These are phyloP conservation scores for Heterochromis multidens DNA, from an alignment of 2,113 vertebrate genomes.

Conservation along the genomic window DNA sequence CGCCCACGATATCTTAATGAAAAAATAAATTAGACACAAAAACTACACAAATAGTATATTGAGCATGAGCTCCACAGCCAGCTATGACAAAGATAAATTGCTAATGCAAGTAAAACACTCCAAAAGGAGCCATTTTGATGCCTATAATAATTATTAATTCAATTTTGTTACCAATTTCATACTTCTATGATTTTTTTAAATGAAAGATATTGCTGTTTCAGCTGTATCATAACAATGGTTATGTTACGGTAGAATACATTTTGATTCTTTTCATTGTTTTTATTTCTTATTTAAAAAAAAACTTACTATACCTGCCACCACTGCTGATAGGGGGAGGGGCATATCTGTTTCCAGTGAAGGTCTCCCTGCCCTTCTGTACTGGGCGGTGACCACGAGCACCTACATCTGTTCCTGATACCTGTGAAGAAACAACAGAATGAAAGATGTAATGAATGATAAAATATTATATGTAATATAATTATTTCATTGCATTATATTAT, in stretches of 20 bases:
- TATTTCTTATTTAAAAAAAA: background rate
- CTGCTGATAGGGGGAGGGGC: constrained; percentile 72
- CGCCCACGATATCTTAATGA: constrained; percentile 74
- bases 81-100: no score
- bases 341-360: constrained; percentile 21
- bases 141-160: background rate
- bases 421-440: background rate
- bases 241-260: background rate
- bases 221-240: background rate
- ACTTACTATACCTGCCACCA: background rate
- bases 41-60: background rate
- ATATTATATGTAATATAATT: no score
- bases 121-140: background rate
- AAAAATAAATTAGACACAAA: background rate
- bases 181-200: background rate
- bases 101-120: no score
- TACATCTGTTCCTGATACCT: rapidly evolving
- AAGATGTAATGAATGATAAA: background rate
- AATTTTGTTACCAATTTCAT: background rate
- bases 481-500: no score
- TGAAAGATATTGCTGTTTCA: background rate
- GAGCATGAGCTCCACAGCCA: no score
- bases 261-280: background rate
- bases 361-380: background rate
- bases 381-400: constrained; percentile 80